Evolutionary conservation across 2,113 vertebrate genomes (phyloP).

Genomic region (Paralichthys olivaceus): DNA sequence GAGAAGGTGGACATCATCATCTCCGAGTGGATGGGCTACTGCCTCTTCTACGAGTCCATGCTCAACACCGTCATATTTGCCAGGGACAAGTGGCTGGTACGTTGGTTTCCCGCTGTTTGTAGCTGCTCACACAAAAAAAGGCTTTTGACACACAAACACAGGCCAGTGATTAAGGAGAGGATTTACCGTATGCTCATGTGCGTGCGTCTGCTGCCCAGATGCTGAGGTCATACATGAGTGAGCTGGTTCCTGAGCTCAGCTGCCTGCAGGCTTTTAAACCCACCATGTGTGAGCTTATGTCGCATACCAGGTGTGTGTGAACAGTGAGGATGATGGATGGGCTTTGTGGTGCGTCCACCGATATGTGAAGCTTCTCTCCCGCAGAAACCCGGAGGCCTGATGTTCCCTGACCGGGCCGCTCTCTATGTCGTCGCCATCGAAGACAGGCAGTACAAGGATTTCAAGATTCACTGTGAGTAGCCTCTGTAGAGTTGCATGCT

Average conservation of each 20-base stretch:
- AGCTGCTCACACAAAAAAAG: too few species aligned
- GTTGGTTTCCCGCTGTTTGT: slow-evolving; percentile 9
- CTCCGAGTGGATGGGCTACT: slow-evolving; percentile 99
- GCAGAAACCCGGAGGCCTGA: slow-evolving; percentile 97
- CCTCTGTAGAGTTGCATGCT: not conserved
- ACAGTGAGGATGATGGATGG: slow-evolving; percentile 44
- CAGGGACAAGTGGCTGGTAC: slow-evolving; percentile 98
- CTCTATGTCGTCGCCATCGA: slow-evolving; percentile 96
- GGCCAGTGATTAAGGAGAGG: slow-evolving; percentile 33
- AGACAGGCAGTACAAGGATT: slow-evolving; percentile 98
- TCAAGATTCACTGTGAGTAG: slow-evolving; percentile 98
- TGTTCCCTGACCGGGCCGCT: slow-evolving; percentile 97
- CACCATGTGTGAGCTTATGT: slow-evolving; percentile 32
- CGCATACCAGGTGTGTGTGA: slow-evolving; percentile 53
- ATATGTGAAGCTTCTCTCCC: slow-evolving; percentile 61
- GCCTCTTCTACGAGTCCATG: slow-evolving; percentile 99
- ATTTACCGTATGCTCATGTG: slow-evolving; percentile 31
- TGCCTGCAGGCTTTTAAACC: slow-evolving; percentile 33
- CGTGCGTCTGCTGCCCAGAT: slow-evolving; percentile 33
- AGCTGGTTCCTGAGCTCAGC: slow-evolving; percentile 26
- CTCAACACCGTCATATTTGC: slow-evolving; percentile 98
- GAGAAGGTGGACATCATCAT: slow-evolving; percentile 98
- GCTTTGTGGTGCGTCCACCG: slow-evolving; percentile 79
- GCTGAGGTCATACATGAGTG: slow-evolving; percentile 25
- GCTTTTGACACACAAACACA: too few species aligned